Evolutionary conservation across 2,888 invertebrate genomes (phyloP), one percentile per base, ranked within the genome.

Genomic region (Tiphia femorata): DNA sequence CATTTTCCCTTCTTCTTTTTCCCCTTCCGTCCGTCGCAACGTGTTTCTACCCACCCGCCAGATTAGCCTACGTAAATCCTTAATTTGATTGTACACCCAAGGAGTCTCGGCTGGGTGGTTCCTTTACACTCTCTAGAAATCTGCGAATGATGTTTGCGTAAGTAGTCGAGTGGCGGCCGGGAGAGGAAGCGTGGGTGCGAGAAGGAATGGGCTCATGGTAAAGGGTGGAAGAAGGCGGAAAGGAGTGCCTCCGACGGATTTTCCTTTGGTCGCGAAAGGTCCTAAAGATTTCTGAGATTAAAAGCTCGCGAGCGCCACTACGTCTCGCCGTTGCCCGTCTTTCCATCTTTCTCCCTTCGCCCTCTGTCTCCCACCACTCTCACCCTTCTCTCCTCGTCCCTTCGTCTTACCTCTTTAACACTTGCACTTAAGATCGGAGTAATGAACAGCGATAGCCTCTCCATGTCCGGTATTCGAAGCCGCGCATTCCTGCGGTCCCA

Each of bases 61-160:
- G 73, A 77, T 78, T 73, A 73, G 67, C 65, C 68, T 70, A 67
- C 71, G 73, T 69, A 76, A 75, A 77, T 77, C 71, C 74, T 64
- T 68, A 73, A 77, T 77, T 79, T 75, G 70, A 68, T 61, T 65
- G 67, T 72, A 72, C 76, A 79, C 74, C 66, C 67, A 62, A 66
- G 69, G 48, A 67, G 63, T 56, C 62, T 56, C 62, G 52, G 40
- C 54, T 63, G 49, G 64, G 62, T 62, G 49, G 63, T 62, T 58
- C 64, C 65, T 66, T 69, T 60, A 60, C 62, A 56, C 62, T 58
- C 62, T 48, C 64, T 62, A 69, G 72, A 72, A 73, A 72, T 74
- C 64, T 63, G 57, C 65, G 64, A 77, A 70, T 60, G 65, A 71
- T 77, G 73, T 79, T 79, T 77, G 73, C 73, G 60, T 54, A 70